These are phyloP conservation scores for Austrolebias charrua DNA, from an alignment of 2,797 vertebrate species.

Conservation along the genomic window DNA sequence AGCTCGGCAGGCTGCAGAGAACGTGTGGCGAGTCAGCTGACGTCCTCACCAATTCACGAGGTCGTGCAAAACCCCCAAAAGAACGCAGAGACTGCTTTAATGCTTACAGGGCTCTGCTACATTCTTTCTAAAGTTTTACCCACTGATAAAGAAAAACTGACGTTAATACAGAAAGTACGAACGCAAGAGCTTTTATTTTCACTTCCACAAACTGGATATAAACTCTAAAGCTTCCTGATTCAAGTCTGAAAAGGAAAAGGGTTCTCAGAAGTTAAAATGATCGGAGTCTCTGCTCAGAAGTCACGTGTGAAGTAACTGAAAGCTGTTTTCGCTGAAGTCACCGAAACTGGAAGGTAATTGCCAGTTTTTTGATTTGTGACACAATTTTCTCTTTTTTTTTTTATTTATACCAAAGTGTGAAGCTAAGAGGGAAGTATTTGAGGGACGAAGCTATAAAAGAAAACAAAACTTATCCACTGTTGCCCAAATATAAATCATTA, in stretches of 20 bases:
- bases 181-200: slow-evolving; percentile 10
- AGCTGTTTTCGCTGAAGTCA: too few species aligned
- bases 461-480: not conserved
- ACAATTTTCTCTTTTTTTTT: not conserved
- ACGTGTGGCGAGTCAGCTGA: slow-evolving; percentile 72
- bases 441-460: not conserved
- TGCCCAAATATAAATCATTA: slow-evolving; percentile 58
- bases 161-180: slow-evolving; percentile 13
- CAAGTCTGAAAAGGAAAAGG: too few species aligned
- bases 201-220: slow-evolving; percentile 1
- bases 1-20: slow-evolving; percentile 7
- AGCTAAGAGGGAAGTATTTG: not conserved
- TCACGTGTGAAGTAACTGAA: too few species aligned
- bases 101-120: slow-evolving; percentile 47
- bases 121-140: slow-evolving; percentile 44
- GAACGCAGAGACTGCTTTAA: slow-evolving; percentile 52
- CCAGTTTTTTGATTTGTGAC: not conserved
- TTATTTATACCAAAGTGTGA: too few species aligned
- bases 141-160: too few species aligned
- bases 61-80: slow-evolving; percentile 55
- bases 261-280: too few species aligned
- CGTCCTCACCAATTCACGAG: slow-evolving; percentile 68
- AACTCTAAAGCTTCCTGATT: too few species aligned
- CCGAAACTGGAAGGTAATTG: not conserved
- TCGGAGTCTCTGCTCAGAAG: not conserved